A percentile compares a stretch with the other conserved stretches of the same genome.
Conservation (phyloP, 2,888 invertebrate genomes). For the Deilephila porcellus region DNA sequence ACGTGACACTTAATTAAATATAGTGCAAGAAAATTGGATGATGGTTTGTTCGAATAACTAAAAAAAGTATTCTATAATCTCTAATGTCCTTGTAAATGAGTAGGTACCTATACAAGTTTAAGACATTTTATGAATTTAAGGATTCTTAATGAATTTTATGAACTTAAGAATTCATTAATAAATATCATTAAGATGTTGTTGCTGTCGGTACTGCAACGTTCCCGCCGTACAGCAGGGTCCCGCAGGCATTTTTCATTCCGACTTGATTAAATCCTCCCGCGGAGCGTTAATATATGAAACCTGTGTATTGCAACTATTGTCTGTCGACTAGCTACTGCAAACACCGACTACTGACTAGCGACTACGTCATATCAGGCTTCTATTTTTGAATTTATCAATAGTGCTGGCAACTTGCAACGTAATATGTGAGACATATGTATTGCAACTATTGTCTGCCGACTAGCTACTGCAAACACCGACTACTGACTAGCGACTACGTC, state of each 20-base stretch:
- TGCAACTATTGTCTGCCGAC: conserved; percentile 47
- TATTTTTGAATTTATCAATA: no score
- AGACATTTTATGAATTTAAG: neutral
- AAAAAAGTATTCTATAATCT: no score
- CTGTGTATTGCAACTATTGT: conserved; percentile 55
- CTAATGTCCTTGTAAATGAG: no score
- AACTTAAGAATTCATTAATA: conserved; percentile 31
- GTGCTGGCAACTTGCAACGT: conserved; percentile 40
- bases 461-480: neutral
- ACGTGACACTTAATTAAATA: no score
- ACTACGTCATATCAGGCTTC: no score
- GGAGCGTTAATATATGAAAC: conserved; percentile 69
- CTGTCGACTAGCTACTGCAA: neutral
- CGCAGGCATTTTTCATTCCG: conserved; percentile 80
- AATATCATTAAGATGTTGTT: conserved; percentile 29
- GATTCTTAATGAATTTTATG: conserved; percentile 30
- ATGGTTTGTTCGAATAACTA: no score
- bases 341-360: neutral
- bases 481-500: neutral
- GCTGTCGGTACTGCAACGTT: conserved; percentile 54
- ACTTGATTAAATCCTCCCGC: conserved; percentile 79
- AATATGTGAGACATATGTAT: conserved; percentile 67
- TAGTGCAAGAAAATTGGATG: no score
- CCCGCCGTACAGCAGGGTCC: conserved; percentile 54
- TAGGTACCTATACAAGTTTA: neutral